phyloP scores from a whole-genome alignment of 1,140 invertebrate species.

The Pseudobourletiella spinata region DNA sequence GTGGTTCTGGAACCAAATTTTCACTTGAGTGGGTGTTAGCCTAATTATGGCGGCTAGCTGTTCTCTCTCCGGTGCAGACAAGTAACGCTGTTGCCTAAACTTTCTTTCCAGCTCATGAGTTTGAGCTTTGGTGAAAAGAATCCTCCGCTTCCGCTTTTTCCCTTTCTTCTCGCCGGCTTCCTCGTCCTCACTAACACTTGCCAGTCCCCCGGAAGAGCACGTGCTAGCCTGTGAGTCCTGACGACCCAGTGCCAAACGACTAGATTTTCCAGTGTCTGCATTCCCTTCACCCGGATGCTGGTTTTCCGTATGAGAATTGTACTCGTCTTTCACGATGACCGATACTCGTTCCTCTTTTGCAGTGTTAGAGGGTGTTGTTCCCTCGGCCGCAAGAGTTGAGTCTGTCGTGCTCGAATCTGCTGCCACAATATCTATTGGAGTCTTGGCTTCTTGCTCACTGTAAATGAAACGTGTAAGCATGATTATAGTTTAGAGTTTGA shows the following conservation, averaged over 20 bases:
- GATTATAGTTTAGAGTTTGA: no score
- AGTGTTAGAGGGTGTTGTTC: background rate
- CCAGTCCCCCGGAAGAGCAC: conserved; percentile 17
- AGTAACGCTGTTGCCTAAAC: conserved; percentile 89
- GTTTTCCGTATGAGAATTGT: conserved; percentile 7
- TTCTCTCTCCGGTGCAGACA: conserved; percentile 92
- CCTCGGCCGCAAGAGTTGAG: background rate
- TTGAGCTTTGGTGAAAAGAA: conserved; percentile 97
- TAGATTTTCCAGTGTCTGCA: background rate
- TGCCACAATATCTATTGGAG: conserved; percentile 26
- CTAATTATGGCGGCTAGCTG: conserved; percentile 86
- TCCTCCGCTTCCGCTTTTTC: conserved; percentile 91
- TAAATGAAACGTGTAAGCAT: conserved; percentile 3
- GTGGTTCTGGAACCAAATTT: conserved; percentile 56
- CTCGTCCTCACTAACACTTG: conserved; percentile 15
- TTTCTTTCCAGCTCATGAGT: conserved; percentile 83
- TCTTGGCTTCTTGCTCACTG: conserved; percentile 21
- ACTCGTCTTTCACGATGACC: conserved; percentile 33
- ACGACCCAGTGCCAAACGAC: conserved; percentile 12
- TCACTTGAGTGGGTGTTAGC: conserved; percentile 87
- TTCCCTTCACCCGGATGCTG: background rate
- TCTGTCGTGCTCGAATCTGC: conserved; percentile 31
- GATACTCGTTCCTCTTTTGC: conserved; percentile 28
- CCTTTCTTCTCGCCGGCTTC: conserved; percentile 12
- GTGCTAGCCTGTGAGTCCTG: conserved; percentile 27